Base-by-base conservation (phyloP, 2,888 invertebrate genomes). In the Drosophila algonquin region DNA sequence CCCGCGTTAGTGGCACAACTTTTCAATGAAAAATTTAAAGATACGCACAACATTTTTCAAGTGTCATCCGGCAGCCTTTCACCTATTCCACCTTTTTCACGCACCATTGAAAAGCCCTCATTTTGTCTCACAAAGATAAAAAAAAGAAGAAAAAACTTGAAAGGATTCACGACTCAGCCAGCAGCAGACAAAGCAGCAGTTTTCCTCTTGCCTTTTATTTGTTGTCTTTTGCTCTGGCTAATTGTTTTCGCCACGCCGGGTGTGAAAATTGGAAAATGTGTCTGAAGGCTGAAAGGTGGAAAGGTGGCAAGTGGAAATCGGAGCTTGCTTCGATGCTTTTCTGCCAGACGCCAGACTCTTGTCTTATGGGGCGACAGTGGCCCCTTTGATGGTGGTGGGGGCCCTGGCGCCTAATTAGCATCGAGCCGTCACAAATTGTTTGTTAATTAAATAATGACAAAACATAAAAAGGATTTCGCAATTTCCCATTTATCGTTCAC, bases 281-380 rank as follows among this genome's bases (percentile, higher is more conserved):
- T 65, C 65, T 55, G 54, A 46, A 27, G 40, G 54, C 69, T 50
- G 53, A 63, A 75, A 72, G 79, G 59, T 21, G 21, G 21, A 21
- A 24, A 24, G 24, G 24, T 75, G 69, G 62, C 58, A 51, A 48
- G 44, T 35, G 44, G 47, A 63, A 75, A 73, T 68, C 53, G 63
- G 81, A 69, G 65, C 71, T 74, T 82, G 81, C 85, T 69, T 76
- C 82, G 82, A 63, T 81, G 85, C 60, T 51, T 53, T n/a, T 6
- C n/a, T 14, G 61, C 65, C 70, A 69, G 65, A 69, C 63, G 63
- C 46, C 54, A 50, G 70, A 58, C 65, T 27, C 7, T 7, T 27
- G 27, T 6, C 27, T 27, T 27, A 6, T 27, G 27, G 1, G 27
- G 27, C 27, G 27, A 27, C 27, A 27, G 7, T 27, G 7, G 52